phyloP scores from a whole-genome alignment of 2,888 invertebrate genomes.

The Eurois occulta region DNA sequence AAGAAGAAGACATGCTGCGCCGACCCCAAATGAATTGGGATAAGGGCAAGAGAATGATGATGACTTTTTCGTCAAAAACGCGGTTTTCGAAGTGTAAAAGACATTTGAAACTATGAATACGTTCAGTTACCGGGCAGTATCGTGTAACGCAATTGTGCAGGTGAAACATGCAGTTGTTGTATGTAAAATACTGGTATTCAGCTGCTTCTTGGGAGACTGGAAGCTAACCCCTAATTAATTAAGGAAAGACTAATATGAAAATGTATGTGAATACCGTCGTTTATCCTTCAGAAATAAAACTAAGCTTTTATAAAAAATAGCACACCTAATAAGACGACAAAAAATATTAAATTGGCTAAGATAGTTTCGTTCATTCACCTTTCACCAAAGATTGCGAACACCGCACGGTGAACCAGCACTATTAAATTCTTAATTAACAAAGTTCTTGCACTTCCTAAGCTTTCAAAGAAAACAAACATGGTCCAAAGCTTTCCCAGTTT shows the following conservation, averaged over 20 bases:
- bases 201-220: background rate
- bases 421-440: slow-evolving; percentile 56
- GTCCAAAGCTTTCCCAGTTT: slow-evolving; percentile 46
- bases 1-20: too few species aligned
- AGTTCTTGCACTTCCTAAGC: slow-evolving; percentile 44
- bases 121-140: background rate
- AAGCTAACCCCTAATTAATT: background rate
- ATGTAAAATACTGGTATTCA: background rate
- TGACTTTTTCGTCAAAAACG: background rate
- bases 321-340: background rate
- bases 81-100: background rate
- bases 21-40: too few species aligned
- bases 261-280: background rate
- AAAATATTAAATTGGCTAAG: background rate
- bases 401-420: slow-evolving; percentile 9
- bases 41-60: too few species aligned
- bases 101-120: background rate
- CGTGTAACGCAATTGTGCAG: background rate
- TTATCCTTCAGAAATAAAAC: background rate
- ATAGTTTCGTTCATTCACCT: background rate
- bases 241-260: background rate
- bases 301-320: background rate
- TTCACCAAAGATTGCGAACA: slow-evolving; percentile 14
- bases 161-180: background rate
- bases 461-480: slow-evolving; percentile 55